Evolutionary conservation across 2,797 vertebrate species (phyloP).

Genomic region (Heterohyrax brucei): DNA sequence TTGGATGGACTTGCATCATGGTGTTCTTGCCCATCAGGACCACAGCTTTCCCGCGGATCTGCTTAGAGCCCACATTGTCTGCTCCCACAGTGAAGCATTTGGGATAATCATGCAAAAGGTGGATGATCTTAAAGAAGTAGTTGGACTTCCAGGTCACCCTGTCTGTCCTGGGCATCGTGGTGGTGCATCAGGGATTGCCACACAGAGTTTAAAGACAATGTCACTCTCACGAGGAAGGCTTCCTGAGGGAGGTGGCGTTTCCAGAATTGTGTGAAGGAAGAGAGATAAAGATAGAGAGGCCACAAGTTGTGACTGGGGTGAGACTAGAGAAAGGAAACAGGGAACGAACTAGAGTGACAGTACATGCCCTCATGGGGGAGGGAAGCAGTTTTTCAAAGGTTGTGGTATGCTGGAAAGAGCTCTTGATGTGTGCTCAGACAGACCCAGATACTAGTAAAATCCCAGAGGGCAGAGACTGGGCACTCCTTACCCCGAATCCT

Average conservation of each 20-base stretch:
- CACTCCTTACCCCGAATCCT: background rate
- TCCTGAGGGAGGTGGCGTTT: slow-evolving; percentile 49
- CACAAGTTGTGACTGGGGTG: background rate
- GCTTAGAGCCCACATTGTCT: too few species aligned
- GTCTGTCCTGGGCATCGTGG: too few species aligned
- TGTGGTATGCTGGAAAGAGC: background rate
- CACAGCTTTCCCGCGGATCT: too few species aligned
- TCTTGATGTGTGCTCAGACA: background rate
- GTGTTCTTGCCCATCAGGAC: too few species aligned
- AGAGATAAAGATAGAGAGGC: background rate
- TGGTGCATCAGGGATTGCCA: too few species aligned
- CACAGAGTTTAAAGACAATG: too few species aligned
- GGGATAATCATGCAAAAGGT: too few species aligned
- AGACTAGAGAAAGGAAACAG: background rate
- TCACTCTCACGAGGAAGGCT: background rate
- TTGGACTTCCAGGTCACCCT: too few species aligned
- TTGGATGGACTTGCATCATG: too few species aligned
- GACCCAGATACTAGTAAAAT: background rate
- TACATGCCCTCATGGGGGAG: background rate
- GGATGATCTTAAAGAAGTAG: too few species aligned
- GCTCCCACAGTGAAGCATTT: too few species aligned
- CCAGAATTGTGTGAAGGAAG: background rate
- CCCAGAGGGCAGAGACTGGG: background rate
- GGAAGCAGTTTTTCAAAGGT: background rate
- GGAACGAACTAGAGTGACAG: background rate